phyloP scores from a whole-genome alignment of 1,140 invertebrate species.

The Planococcus citri region DNA sequence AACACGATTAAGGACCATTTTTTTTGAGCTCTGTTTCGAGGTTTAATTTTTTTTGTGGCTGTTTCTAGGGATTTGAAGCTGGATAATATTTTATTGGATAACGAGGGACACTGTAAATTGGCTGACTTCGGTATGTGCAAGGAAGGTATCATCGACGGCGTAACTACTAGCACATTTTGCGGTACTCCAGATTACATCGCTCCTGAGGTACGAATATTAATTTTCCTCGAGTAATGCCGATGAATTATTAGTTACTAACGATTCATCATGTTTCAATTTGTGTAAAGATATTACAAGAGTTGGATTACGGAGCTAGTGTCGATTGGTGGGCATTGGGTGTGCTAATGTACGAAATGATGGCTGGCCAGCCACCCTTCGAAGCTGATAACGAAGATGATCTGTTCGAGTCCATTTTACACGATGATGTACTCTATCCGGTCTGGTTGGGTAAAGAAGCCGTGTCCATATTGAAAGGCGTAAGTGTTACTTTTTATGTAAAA shows the following conservation, averaged over 20 bases:
- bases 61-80: conserved; percentile 84
- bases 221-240: neutral
- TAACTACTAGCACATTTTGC: conserved; percentile 84
- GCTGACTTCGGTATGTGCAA: conserved; percentile 97
- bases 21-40: too few relatives aligned
- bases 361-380: conserved; percentile 97
- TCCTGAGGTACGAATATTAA: conserved; percentile 66
- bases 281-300: conserved; percentile 71
- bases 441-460: conserved; percentile 95
- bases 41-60: too few relatives aligned
- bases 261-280: neutral
- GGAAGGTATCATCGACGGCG: conserved; percentile 49
- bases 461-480: conserved; percentile 78
- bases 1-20: too few relatives aligned
- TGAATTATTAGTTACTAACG: neutral
- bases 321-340: conserved; percentile 99
- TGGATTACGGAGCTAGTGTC: conserved; percentile 93
- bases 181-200: conserved; percentile 99
- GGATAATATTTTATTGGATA: conserved; percentile 96
- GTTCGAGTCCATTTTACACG: conserved; percentile 95
- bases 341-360: conserved; percentile 99
- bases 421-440: conserved; percentile 96
- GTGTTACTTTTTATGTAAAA: too few relatives aligned
- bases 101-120: conserved; percentile 96
- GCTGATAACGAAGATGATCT: conserved; percentile 99